Base-by-base conservation (phyloP, 2,113 vertebrate genomes). In the Ophthalmolycus amberensis region DNA sequence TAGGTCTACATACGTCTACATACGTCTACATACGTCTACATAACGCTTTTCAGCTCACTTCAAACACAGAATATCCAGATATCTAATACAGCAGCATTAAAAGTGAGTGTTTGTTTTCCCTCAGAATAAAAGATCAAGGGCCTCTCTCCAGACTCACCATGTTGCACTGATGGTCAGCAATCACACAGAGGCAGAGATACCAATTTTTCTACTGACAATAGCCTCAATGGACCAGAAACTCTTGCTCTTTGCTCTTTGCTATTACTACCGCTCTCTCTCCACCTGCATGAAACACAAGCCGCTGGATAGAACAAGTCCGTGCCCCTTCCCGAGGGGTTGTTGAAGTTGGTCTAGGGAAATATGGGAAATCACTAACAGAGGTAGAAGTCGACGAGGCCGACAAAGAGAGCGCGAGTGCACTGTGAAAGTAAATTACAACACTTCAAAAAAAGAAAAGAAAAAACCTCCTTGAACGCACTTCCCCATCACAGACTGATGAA, bases 91-190 rank as follows among this genome's bases (percentile, higher is more conserved):
- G 80, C 75, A 62, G 27, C 62, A 42, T 76, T 88, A 75, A 78
- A 83, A 86, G 54, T 77, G 79, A n/a, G 79, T 65, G 71, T 85
- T 88, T 89, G 78, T 92, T 85, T 91, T 79, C 83, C 62, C 20
- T 38, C 68, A 27, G 77, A 87, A 82, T 80, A 81, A 88, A 87
- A 89, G 88, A 89, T 91, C 85, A 89, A 84, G 76, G 52, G 46
- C 40, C 75, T 71, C 54, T 71, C 75, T 77, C 65, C 9, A 40
- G 75, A 75, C 78, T 88, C n/a, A 5, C 54, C 74, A 56, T 80
- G 85, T 79, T 89, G 69, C 73, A 32, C 78, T 81, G 74, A 89
- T 88, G 85, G 89, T 90, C 76, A 59, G 83, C 82, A 73, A 88
- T 86, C 86, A 85, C 77, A 71, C 79, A 52, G 60, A 82, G 40